These are phyloP conservation scores for Arenaria interpres DNA, from an alignment of 2,113 vertebrate genomes.

Conservation along the genomic window DNA sequence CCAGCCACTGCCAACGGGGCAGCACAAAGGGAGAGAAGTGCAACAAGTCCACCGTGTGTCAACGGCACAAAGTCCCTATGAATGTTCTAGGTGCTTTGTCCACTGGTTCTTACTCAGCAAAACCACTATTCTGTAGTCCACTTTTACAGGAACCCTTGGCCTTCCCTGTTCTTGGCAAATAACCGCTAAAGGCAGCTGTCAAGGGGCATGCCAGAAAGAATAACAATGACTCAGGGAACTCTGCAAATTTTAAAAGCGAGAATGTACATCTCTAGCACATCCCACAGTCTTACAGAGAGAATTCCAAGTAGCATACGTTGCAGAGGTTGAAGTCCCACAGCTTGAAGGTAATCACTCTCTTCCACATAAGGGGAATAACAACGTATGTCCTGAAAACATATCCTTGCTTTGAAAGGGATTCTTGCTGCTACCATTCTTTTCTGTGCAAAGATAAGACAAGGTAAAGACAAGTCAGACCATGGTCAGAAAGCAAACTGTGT, in stretches of 20 bases:
- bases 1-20: not conserved
- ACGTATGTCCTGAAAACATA: not conserved
- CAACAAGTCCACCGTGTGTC: not conserved
- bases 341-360: not conserved
- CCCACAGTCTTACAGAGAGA: not conserved
- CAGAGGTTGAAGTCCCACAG: not conserved
- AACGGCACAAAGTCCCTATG: not conserved
- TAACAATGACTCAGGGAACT: not conserved
- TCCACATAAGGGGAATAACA: not conserved
- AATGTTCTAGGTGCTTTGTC: not conserved
- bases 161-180: not conserved
- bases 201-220: not conserved
- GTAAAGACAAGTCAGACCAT: not conserved
- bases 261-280: not conserved
- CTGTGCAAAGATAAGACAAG: not conserved
- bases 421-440: not conserved
- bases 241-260: not conserved
- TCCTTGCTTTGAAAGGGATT: not conserved
- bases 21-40: not conserved
- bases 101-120: not conserved
- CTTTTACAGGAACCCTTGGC: not conserved
- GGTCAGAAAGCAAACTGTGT: not conserved
- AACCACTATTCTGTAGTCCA: not conserved
- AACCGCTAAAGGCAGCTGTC: not conserved
- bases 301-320: not conserved